Conservation (phyloP, 1,140 invertebrate species). For the Ganaspis sp. region DNA sequence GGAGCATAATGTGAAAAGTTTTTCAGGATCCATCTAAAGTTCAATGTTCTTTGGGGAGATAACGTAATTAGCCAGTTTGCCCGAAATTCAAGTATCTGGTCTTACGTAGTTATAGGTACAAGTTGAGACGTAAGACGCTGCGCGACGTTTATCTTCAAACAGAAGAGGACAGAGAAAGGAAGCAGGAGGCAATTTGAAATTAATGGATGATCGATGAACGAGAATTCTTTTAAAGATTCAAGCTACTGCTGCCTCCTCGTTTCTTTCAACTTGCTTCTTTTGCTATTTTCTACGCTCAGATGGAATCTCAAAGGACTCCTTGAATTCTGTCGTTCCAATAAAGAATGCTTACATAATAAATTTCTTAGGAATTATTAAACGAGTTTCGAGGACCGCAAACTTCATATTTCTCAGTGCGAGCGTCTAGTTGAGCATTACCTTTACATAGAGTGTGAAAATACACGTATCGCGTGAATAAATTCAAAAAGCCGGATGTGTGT, state of each 20-base stretch:
- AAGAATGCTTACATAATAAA: slow-evolving; percentile 29
- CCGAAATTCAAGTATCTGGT: slow-evolving; percentile 3
- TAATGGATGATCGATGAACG: slow-evolving; percentile 29
- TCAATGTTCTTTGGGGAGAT: slow-evolving; percentile 25
- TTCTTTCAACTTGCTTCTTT: background rate
- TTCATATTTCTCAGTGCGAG: slow-evolving; percentile 1
- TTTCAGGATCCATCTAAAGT: slow-evolving; percentile 16
- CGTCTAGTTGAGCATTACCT: background rate
- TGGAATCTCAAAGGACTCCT: slow-evolving; percentile 26
- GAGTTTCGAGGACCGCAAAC: slow-evolving; percentile 11
- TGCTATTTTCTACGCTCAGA: background rate
- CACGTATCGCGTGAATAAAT: slow-evolving; percentile 4
- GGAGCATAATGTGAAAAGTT: slow-evolving; percentile 15
- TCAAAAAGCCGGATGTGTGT: slow-evolving; percentile 8
- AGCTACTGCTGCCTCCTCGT: slow-evolving; percentile 6
- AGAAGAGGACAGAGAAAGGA: background rate
- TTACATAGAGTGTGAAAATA: slow-evolving; percentile 10
- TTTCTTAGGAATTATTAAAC: slow-evolving; percentile 3
- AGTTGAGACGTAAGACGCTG: background rate
- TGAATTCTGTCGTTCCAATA: slow-evolving; percentile 14
- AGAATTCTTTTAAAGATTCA: slow-evolving; percentile 30
- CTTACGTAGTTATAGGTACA: background rate
- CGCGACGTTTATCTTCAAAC: background rate
- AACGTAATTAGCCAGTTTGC: slow-evolving; percentile 28
- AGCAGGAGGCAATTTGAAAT: slow-evolving; percentile 13